Percentiles rank a stretch among this genome's conserved stretches.
Evolutionary conservation across 92 coral and sea anemone species (phyloP).

Genomic region (Plumapathes pennacea): DNA sequence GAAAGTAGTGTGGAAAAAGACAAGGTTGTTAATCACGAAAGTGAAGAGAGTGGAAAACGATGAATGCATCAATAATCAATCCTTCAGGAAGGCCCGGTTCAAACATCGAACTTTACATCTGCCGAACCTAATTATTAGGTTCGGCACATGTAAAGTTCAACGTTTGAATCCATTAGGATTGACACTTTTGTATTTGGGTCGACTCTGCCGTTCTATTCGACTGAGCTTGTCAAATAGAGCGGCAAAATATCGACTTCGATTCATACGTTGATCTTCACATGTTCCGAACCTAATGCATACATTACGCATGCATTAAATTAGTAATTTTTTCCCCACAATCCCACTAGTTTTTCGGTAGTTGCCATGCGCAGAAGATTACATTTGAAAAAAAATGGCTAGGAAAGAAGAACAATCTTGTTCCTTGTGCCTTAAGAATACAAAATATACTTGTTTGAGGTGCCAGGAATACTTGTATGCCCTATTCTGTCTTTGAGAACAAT

Average conservation of each 20-base stretch:
- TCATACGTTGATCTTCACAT: background rate
- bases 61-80: too few relatives aligned
- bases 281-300: constrained; percentile 13
- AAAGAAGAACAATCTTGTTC: constrained; percentile 3
- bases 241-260: background rate
- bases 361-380: constrained; percentile 8
- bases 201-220: too few relatives aligned
- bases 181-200: too few relatives aligned
- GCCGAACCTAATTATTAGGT: too few relatives aligned
- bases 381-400: constrained; percentile 10
- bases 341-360: constrained; percentile 8
- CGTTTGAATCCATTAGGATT: too few relatives aligned
- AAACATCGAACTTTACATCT: too few relatives aligned
- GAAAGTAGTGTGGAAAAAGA: too few relatives aligned
- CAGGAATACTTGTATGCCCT: constrained; percentile 17
- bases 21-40: too few relatives aligned
- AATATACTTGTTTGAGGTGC: constrained; percentile 26
- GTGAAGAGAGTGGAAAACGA: too few relatives aligned
- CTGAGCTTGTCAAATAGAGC: constrained; percentile 10
- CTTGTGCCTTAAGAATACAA: constrained; percentile 14
- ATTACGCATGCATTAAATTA: constrained; percentile 3
- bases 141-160: too few relatives aligned
- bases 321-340: constrained; percentile 14
- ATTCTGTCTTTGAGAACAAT: constrained; percentile 15
- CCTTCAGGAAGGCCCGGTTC: too few relatives aligned